Base-by-base conservation (phyloP, 2,113 vertebrate species). In the Gobio gobio region DNA sequence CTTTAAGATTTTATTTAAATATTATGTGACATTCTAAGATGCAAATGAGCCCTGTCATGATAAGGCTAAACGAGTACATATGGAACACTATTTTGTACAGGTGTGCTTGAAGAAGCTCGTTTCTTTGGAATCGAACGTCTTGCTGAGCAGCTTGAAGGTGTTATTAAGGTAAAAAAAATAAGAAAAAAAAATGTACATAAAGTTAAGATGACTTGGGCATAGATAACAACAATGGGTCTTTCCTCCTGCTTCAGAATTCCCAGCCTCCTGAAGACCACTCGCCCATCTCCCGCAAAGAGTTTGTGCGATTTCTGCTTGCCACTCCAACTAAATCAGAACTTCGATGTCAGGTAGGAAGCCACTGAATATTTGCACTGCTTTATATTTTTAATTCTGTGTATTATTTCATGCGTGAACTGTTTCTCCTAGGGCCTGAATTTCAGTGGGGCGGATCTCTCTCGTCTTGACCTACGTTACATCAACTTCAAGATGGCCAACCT, bases 401-500 rank as follows among this genome's bases (percentile, higher is more conserved):
- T 78, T 36, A 58, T 78, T 1, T 76, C 7, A 56, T 56, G 54
- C 6, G 45, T 51, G 10, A 51, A 9, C 6, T 12, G 70, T 64
- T 68, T 86, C 61, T 84, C 88, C 29, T 64, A 99, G 98, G 98
- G 98, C 51, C 95, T 99, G 76, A 99, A 99, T 91, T 99, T 99
- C 93, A 98, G 97, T 22, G 97, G 97, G 6, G 97, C 97, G 0
- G 98, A 99, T 91, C 94, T 99, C 78, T 99, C 98, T 36, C 96
- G 98, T 29, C 94, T 99, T 3, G 98, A 99, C 68, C 94, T 99
- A 84, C 96, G 98, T 29, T 99, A 99, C 89, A 99, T 99, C 83
- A 99, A 99, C 90, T 99, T 99, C 90, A 99, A 99, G 94, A 99
- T 99, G 98, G 98, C 98, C 0, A 99, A 98, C 83, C 93, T 99